Base-by-base conservation (phyloP, 2,888 invertebrate species). In the Ischnus inquisitorius region DNA sequence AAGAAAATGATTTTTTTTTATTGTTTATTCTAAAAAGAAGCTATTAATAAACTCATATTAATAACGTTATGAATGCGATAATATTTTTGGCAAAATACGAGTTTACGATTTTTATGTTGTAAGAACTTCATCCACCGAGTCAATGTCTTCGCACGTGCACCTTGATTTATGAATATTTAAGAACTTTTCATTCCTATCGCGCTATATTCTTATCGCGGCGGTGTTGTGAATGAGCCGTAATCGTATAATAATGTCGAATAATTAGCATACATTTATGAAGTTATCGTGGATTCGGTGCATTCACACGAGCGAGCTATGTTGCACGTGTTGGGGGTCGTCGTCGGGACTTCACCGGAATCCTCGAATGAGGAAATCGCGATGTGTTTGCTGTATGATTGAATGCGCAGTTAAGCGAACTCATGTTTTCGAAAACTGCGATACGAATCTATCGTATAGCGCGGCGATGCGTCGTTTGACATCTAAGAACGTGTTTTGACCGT, bases 301-400 rank as follows among this genome's bases (percentile, higher is more conserved):
- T 19, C 46, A 39, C 41, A 46, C 22, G 28, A 34, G n/a, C 39
- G 28, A 16, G 67, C 19, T 43, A n/a, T 72, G 57, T 60, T 43
- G 19, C 19, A 60, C 6, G 51, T 69, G 34, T 16, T 28, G 28
- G 64, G 34, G 34, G 34, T 34, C 34, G n/a, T 25, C 48, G 43
- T 62, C 79, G 78, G 82, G 78, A 79, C 79, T 83, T 83, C 19
- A 79, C 82, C 74, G 74, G 54, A 69, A 69, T 69, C 25, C 28
- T 34, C 3, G 5, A 34, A 75, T 43, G 69, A 79, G 74, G 74
- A 83, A 83, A 74, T 34, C 28, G 19, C 46, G 48, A 16, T 65
- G 16, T 64, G 34, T 34, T 34, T 64, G 14, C 8, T 34, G 39
- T 48, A 64, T 48, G 46, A 25, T 28, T 14, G 25, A 60, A 60